Percentiles rank a stretch among this genome's conserved stretches.
Evolutionary conservation across 1,140 invertebrate species (phyloP).

Genomic region (Planococcus citri): DNA sequence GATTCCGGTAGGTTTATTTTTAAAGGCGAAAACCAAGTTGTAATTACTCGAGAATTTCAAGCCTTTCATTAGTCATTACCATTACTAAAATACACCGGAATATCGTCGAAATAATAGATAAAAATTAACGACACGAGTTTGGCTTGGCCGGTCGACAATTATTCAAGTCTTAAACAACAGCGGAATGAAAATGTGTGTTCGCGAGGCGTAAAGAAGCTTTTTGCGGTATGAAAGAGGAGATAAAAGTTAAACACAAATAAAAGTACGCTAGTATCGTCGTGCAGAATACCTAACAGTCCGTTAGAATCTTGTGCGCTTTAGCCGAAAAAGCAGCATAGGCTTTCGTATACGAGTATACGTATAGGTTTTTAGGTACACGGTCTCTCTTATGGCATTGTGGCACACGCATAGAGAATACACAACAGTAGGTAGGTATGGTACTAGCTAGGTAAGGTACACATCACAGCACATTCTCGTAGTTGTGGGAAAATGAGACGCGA

Average conservation of each 20-base stretch:
- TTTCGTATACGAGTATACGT: neutral
- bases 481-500: neutral
- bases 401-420: too few species aligned
- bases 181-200: neutral
- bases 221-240: neutral
- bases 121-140: too few species aligned
- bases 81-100: too few species aligned
- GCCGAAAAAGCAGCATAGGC: neutral
- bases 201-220: neutral
- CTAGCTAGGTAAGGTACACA: too few species aligned
- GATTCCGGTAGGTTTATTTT: too few species aligned
- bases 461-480: neutral
- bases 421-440: too few species aligned
- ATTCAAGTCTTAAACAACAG: neutral
- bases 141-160: neutral
- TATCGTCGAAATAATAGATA: too few species aligned
- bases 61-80: too few species aligned
- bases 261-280: neutral
- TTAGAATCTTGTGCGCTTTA: neutral
- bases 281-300: neutral
- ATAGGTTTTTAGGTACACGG: too few species aligned
- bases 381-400: too few species aligned
- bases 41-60: too few species aligned
- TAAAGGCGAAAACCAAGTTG: too few species aligned
- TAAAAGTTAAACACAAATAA: neutral